Conservation (phyloP, 2,113 vertebrate genomes). For the Capricornis sumatraensis region DNA sequence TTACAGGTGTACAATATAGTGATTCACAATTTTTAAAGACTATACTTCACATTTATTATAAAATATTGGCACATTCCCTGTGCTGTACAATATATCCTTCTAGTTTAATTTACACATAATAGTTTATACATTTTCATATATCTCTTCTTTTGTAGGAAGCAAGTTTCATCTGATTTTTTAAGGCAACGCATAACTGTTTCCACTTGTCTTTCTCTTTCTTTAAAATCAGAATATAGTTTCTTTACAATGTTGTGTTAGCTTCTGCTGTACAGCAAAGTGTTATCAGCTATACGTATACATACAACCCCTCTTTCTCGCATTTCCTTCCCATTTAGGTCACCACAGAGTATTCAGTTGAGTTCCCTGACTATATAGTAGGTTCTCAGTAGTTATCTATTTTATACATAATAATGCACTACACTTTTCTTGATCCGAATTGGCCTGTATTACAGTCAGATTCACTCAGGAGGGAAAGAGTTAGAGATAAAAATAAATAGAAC, state of each 20-base stretch:
- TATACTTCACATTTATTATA: not conserved
- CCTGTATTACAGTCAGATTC: not conserved
- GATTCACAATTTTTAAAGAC: not conserved
- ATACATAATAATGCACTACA: not conserved
- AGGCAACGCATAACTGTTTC: not conserved
- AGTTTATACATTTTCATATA: not conserved
- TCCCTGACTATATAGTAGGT: not conserved
- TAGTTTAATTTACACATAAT: not conserved
- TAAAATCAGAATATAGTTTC: not conserved
- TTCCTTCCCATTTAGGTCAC: not conserved
- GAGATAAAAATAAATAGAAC: not conserved
- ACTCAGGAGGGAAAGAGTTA: not conserved
- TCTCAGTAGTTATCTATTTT: not conserved
- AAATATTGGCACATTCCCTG: not conserved
- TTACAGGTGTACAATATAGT: not conserved
- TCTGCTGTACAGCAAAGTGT: not conserved
- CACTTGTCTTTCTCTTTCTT: not conserved
- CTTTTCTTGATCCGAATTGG: conserved; percentile 14
- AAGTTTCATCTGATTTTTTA: not conserved
- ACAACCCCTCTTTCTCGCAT: not conserved
- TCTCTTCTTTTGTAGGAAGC: not conserved
- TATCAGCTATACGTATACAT: not conserved
- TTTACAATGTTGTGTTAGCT: not conserved
- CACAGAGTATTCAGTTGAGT: not conserved
- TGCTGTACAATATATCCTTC: not conserved